Evolutionary conservation across 2,888 invertebrate species (phyloP), one percentile per base, ranked within the genome.

Genomic region (Stenolophus ochropezus): DNA sequence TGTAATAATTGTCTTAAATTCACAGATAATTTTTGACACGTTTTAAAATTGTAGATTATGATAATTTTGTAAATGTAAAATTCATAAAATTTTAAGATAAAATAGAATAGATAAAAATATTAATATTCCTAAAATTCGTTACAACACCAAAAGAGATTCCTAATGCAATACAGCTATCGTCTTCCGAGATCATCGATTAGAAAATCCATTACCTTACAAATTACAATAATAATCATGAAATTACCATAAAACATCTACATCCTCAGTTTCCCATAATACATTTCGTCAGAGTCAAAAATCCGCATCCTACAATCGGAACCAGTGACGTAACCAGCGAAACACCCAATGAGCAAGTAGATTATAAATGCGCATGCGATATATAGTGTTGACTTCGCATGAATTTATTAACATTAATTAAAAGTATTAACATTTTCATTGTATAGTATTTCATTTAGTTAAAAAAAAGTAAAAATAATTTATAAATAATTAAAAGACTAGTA

Each of bases 231-330:
- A 61, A 25, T 23, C 61, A 14, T 61, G 23, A 61, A 61, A 61
- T 61, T 61, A 61, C 61, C 61, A 61, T 61, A 61, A 61, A 61
- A 61, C 61, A 25, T 69, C 65, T 18, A 69, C 65, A 33, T 69
- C 65, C 65, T 33, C 18, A 18, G 33, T 69, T 27, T 69, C 18
- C 33, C 65, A 69, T 69, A 69, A 69, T 69, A 20, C 65, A 33
- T 69, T 69, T 69, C 65, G 65, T 69, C 18, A 69, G 58, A 23
- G 33, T 69, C 61, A 61, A 69, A 69, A 69, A 69, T 69, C 25
- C 33, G 16, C 65, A 69, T 69, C 65, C 65, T 27, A 69, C 65
- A 69, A n/a, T 33, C 14, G 25, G 27, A 61, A 56, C 20, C 65
- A 69, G 33, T 69, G 65, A 69, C 65, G 65, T 69, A 69, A 69